These are phyloP conservation scores for Paraescarpia echinospica DNA, from an alignment of 1,140 invertebrate genomes.

Conservation along the genomic window DNA sequence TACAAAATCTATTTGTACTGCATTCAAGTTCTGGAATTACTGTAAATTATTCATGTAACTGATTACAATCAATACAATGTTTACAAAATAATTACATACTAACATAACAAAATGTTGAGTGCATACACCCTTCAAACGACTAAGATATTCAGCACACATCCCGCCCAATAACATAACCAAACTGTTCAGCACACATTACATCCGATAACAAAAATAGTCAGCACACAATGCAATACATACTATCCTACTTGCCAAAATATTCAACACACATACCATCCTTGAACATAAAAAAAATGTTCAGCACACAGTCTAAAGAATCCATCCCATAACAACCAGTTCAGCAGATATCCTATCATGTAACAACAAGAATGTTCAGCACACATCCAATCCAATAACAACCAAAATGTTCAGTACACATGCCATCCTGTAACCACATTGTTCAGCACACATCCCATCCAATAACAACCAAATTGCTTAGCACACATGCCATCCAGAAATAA, in stretches of 20 bases:
- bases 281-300: too few species aligned
- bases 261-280: too few species aligned
- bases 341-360: background rate
- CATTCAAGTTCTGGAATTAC: too few species aligned
- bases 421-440: constrained; percentile 9
- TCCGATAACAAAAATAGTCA: background rate
- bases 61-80: too few species aligned
- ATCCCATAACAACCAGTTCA: too few species aligned
- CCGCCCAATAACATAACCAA: background rate
- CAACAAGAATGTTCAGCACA: background rate
- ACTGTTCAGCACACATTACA: background rate
- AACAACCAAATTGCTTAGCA: background rate
- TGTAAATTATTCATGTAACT: too few species aligned
- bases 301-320: too few species aligned
- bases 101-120: too few species aligned
- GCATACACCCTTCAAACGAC: background rate
- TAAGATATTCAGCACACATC: background rate
- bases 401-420: background rate
- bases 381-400: background rate
- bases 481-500: constrained; percentile 14
- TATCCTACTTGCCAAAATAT: too few species aligned
- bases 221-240: too few species aligned
- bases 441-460: background rate
- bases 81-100: too few species aligned
- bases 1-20: too few species aligned